Base-by-base conservation (phyloP, 1,140 invertebrate genomes). In the Penaeus vannamei region DNA sequence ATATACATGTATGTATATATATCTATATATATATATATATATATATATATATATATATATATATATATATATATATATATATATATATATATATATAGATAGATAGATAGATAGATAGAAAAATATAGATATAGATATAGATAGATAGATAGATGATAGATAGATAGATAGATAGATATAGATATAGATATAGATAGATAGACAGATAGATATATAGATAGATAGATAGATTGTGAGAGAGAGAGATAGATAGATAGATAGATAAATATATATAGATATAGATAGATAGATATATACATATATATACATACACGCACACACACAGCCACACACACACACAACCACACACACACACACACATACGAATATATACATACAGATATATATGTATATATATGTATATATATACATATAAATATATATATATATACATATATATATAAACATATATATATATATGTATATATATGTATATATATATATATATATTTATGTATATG, bases 381-480 rank as follows among this genome's bases (percentile, higher is more conserved):
- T 29, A 69, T 69, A 69, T 29, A 69, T 29, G 14, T 69, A 4
- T 29, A 69, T 29, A 69, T 69, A 29, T 29, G 14, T 29, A 69
- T 69, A 69, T 29, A 69, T 29, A 69, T 69, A 69, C 14, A 69
- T n/a, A 69, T 69, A 69, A 4, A 69, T 29, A 69, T 69, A 29
- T 29, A 69, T 29, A 69, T 69, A 69, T 29, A 69, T 29, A 69
- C 14, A 69, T 29, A 69, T 29, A 69, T 29, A 69, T 69, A 69
- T 69, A 69, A 5, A 69, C 14, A 69, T 29, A 69, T 69, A 69
- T 29, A 69, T 29, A 69, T 69, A 69, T 29, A 69, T 29, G 14
- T 69, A 69, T 29, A 69, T 29, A 69, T 69, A 69, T 29, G 14
- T n/a, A 69, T 69, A 69, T 29, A 69, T 29, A 69, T 69, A 69